Base-by-base conservation (phyloP, 2,797 vertebrate genomes). In the Manis javanica region DNA sequence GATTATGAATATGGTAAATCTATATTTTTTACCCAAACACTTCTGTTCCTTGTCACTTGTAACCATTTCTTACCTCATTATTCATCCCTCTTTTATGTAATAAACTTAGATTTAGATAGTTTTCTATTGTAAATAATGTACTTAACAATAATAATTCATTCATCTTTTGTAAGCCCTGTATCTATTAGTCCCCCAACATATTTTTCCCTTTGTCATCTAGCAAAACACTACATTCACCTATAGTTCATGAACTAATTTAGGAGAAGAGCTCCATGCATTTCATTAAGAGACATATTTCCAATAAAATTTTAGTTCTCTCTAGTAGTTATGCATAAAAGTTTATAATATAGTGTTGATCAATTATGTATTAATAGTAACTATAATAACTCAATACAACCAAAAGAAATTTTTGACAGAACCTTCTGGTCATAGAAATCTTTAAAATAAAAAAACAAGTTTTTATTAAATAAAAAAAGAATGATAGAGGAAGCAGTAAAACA, bases 271-370 rank as follows among this genome's bases (percentile, higher is more conserved):
- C 16, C 51, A 51, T 55, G 15, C 5, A 63, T 89, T 86, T 93
- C 26, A 49, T 12, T 55, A 14, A 77, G 26, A 89, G 24, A 61
- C 21, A 78, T 21, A 61, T 39, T 93, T 91, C 51, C 37, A 88
- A 75, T 68, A 85, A 84, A 49, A 84, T 74, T 69, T 94, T 77
- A 69, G 42, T 64, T 72, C 34, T 84, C n/a, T 91, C 75, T 71
- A 87, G 55, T 66, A 87, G 49, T 90, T 72, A 83, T 37, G 88
- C 88, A 9, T 61, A 87, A 94, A 96, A 87, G 63, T 69, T 16
- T 72, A 23, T 74, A 90, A 51, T 79, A 19, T 68, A 49, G 57
- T 34, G 81, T 69, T 26, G 14, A n/a, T 10, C 26, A 68, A 61
- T 26, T 66, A 72, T 42, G 14, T 63, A 34, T 23, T 88, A 82